Base-by-base conservation (phyloP, 2,797 vertebrate genomes). In the Amphiprion clarkii region DNA sequence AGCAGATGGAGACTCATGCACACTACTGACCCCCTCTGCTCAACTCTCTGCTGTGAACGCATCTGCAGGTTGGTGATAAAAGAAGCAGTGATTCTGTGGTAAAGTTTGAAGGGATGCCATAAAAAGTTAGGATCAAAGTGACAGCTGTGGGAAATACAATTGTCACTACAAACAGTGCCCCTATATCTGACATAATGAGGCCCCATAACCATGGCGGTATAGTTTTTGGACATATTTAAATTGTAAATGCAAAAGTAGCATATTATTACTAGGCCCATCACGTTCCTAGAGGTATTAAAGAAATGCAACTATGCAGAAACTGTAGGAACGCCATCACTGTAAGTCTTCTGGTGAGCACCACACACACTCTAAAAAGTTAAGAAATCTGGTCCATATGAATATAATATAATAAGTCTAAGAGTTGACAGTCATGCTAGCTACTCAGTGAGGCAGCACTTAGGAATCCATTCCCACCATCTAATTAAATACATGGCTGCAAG, bases 11-110 rank as follows among this genome's bases (percentile, higher is more conserved):
- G 80, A 49, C 53, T n/a, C 8, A 0, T 39, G 78, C 74, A 74
- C 85, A 16, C 67, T 52, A 51, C 71, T 76, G 81, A 79, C 83
- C 80, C 75, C 67, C 64, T 70, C 84, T 46, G 78, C 66, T 74
- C 72, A 21, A 46, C 44, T 46, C 44, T 44, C 6, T 13, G 2
- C 49, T 74, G 52, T 56, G 19, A 54, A 17, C 1, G 39, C 73
- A 49, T 63, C 19, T 49, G 16, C 31, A 31, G 31, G 31, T 31
- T 31, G 31, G 3, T 19, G 16, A 48, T 2, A 49, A 49, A 8
- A n/a, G 19, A 6, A 19, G 14, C 46, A 48, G 6, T 19, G 46
- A 48, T 19, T 48, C 46, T 48, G 17, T 48, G 4, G 16, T 17
- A 6, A 48, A 7, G 4, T 48, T 48, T 19, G 6, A 17, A 19